phyloP scores from a whole-genome alignment of 2,888 invertebrate species.

The Azorinus chamasolen region DNA sequence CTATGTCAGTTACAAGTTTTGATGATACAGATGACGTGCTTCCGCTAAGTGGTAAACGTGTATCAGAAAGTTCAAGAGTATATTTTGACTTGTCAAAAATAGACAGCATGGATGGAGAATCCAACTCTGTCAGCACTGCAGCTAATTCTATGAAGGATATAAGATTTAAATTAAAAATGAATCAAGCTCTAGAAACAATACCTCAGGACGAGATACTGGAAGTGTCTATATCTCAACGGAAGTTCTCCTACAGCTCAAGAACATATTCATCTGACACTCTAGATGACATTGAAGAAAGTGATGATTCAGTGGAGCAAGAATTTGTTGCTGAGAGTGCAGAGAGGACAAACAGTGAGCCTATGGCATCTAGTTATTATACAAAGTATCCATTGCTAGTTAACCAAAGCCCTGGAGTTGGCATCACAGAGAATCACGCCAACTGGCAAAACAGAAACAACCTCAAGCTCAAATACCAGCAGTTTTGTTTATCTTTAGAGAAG shows the following conservation, averaged over 20 bases:
- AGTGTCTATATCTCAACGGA: conserved; percentile 64
- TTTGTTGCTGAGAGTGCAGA: conserved; percentile 38
- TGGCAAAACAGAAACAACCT: conserved; percentile 72
- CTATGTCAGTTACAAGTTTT: conserved; percentile 41
- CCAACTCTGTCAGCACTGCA: conserved; percentile 61
- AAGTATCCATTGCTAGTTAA: conserved; percentile 61
- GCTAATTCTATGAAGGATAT: conserved; percentile 65
- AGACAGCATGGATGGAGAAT: conserved; percentile 78
- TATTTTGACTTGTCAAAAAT: conserved; percentile 85
- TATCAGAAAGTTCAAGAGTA: conserved; percentile 85
- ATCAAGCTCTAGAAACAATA: conserved; percentile 82
- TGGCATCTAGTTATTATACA: conserved; percentile 47
- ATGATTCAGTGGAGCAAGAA: conserved; percentile 50
- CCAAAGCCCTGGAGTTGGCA: conserved; percentile 34
- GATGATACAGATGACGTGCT: conserved; percentile 28
- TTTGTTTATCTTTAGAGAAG: conserved; percentile 71
- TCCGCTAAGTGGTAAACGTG: conserved; percentile 63
- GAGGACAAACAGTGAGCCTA: conserved; percentile 22
- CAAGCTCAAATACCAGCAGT: conserved; percentile 76
- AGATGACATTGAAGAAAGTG: conserved; percentile 63
- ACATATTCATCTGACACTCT: conserved; percentile 49
- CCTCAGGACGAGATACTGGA: conserved; percentile 83
- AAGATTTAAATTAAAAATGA: conserved; percentile 53
- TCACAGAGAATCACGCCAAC: conserved; percentile 47
- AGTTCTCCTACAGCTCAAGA: conserved; percentile 41